Conservation (phyloP, 2,888 invertebrate species). For the Crematogaster levior region DNA sequence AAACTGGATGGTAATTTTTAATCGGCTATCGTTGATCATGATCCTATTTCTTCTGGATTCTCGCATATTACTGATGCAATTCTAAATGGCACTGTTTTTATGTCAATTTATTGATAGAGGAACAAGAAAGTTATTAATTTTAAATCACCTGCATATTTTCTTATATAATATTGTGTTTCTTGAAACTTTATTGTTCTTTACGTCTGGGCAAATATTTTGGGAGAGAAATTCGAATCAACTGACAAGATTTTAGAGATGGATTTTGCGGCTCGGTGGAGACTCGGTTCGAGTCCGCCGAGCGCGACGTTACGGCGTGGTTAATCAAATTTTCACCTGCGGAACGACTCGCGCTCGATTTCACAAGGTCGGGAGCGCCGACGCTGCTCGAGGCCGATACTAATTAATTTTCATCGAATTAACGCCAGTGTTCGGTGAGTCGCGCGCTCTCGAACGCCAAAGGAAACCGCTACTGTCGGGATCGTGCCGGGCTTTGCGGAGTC, state of each 20-base stretch:
- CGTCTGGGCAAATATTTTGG: neutral
- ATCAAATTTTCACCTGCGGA: constrained; percentile 74
- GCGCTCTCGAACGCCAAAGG: constrained; percentile 52
- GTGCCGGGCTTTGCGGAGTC: constrained; percentile 16
- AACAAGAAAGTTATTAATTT: neutral
- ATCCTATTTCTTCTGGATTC: neutral
- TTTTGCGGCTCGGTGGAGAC: constrained; percentile 48
- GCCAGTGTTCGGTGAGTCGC: constrained; percentile 55
- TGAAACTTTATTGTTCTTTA: neutral
- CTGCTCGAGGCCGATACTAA: constrained; percentile 67
- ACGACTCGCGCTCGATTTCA: constrained; percentile 74
- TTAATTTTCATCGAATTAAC: constrained; percentile 76
- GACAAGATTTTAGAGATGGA: constrained; percentile 7
- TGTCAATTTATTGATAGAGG: neutral
- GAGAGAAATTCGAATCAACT: neutral
- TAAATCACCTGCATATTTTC: too few relatives aligned
- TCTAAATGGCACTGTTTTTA: neutral
- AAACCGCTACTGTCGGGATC: constrained; percentile 49
- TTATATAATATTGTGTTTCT: too few relatives aligned
- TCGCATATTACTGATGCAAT: neutral
- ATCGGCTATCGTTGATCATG: neutral
- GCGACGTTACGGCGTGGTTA: constrained; percentile 62
- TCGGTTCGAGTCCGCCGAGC: constrained; percentile 46
- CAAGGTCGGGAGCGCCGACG: constrained; percentile 47
- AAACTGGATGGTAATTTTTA: neutral